Percentiles rank a stretch among this genome's conserved stretches.
These are phyloP conservation scores for Centruroides sculpturatus DNA, from an alignment of 1,140 invertebrate species.

Conservation along the genomic window DNA sequence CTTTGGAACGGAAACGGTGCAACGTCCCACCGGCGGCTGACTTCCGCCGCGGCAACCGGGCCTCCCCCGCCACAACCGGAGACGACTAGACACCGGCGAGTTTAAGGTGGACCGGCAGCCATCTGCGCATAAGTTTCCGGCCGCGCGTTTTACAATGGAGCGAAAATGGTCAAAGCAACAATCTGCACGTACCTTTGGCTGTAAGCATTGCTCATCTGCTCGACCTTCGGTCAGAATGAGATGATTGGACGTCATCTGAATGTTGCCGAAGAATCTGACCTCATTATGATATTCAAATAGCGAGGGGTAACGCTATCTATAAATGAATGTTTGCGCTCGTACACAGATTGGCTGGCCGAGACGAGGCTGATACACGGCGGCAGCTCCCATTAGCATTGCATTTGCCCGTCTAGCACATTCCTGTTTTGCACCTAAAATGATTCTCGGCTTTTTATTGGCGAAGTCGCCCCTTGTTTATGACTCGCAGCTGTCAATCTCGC, in stretches of 20 bases:
- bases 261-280: neutral
- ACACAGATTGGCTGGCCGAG: neutral
- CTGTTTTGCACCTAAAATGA: neutral
- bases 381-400: neutral
- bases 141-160: too few relatives aligned
- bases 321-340: neutral
- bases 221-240: neutral
- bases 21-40: too few relatives aligned
- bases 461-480: neutral
- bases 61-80: too few relatives aligned
- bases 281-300: neutral
- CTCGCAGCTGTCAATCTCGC: neutral
- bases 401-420: neutral
- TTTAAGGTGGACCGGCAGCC: too few relatives aligned
- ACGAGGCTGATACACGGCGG: neutral
- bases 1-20: too few relatives aligned
- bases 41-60: too few relatives aligned
- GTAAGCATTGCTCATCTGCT: neutral
- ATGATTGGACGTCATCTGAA: neutral
- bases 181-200: too few relatives aligned
- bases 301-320: neutral
- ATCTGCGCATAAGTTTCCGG: too few relatives aligned
- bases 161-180: too few relatives aligned
- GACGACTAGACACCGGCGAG: too few relatives aligned
- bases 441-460: neutral